Percentiles rank a stretch among this genome's conserved stretches.
These are phyloP conservation scores for Abrostola tripartita DNA, from an alignment of 2,888 invertebrate species.

Conservation along the genomic window DNA sequence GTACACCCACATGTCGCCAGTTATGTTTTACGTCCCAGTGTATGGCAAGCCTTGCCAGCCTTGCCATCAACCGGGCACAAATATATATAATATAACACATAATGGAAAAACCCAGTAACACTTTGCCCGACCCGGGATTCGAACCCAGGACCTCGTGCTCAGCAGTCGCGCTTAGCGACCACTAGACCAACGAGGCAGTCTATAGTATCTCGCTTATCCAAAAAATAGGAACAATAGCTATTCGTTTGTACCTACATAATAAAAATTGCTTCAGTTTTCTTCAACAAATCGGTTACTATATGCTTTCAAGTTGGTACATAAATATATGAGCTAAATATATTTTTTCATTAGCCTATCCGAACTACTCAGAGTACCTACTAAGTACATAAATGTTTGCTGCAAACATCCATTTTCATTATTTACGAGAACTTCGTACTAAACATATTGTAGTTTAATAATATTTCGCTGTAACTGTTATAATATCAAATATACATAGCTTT, in stretches of 20 bases:
- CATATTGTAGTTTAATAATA: neutral
- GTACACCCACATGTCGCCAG: too few relatives aligned
- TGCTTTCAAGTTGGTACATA: too few relatives aligned
- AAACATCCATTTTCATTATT: slow-evolving; percentile 1
- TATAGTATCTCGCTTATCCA: neutral
- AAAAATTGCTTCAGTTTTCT: neutral
- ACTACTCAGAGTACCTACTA: neutral
- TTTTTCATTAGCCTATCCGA: neutral
- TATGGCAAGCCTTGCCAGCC: too few relatives aligned
- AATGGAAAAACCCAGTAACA: too few relatives aligned
- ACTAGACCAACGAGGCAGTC: neutral
- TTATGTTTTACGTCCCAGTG: too few relatives aligned
- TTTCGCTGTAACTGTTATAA: neutral
- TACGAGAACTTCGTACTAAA: neutral
- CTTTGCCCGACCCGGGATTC: too few relatives aligned
- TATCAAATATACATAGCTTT: neutral
- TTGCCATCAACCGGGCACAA: too few relatives aligned
- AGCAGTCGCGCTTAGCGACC: too few relatives aligned
- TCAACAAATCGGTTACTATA: too few relatives aligned
- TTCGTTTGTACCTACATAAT: neutral
- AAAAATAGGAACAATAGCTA: neutral
- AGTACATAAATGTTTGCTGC: neutral
- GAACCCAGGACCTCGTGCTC: too few relatives aligned
- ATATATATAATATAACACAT: too few relatives aligned
- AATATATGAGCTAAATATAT: neutral